These are phyloP conservation scores for Lochmaea capreae DNA, from an alignment of 2,888 invertebrate genomes.

Conservation along the genomic window DNA sequence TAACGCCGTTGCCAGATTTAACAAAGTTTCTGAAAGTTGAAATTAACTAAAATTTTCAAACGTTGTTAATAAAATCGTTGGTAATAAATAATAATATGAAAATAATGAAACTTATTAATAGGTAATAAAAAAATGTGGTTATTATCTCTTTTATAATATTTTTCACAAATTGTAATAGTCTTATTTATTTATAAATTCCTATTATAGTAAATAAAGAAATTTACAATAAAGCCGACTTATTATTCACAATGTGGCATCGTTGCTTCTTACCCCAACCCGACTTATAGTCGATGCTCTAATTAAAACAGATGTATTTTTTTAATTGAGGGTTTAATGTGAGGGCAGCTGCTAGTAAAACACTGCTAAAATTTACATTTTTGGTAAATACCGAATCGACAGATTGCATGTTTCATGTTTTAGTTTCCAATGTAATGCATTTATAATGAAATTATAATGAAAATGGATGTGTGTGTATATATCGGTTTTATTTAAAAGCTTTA, in stretches of 20 bases:
- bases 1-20: constrained; percentile 2
- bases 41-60: too few relatives aligned
- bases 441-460: constrained; percentile 61
- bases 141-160: too few relatives aligned
- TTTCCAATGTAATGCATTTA: constrained; percentile 63
- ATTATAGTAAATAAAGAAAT: too few relatives aligned
- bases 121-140: too few relatives aligned
- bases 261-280: constrained; percentile 46
- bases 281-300: constrained; percentile 61
- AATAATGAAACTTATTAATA: too few relatives aligned
- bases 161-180: too few relatives aligned
- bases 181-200: too few relatives aligned
- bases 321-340: constrained; percentile 44
- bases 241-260: constrained; percentile 19
- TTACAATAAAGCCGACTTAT: too few relatives aligned
- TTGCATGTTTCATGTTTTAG: constrained; percentile 57
- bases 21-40: not conserved
- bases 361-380: constrained; percentile 51
- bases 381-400: constrained; percentile 61
- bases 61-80: too few relatives aligned
- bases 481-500: constrained; percentile 14
- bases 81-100: too few relatives aligned
- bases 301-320: constrained; percentile 64
- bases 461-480: constrained; percentile 53
- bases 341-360: constrained; percentile 48